Evolutionary conservation across 2,888 invertebrate genomes (phyloP).

Genomic region (Phragmatobia fuliginosa): DNA sequence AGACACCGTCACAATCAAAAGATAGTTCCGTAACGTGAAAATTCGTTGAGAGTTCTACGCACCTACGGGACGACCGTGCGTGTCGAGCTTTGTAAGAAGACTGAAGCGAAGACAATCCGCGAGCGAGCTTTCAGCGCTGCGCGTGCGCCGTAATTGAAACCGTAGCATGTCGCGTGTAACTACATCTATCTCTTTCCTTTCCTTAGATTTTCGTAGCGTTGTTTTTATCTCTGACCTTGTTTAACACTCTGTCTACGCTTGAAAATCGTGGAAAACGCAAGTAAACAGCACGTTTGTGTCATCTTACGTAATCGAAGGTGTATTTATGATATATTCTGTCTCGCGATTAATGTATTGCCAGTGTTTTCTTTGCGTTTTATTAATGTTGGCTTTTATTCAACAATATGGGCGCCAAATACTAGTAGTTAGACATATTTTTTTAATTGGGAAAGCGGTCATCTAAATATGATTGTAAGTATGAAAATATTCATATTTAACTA

Average conservation of each 20-base stretch:
- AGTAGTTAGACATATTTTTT: conserved; percentile 26
- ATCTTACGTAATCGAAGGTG: conserved; percentile 72
- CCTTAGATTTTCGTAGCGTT: conserved; percentile 16
- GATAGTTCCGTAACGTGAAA: conserved; percentile 53
- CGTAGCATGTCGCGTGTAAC: conserved; percentile 22
- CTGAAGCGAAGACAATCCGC: conserved; percentile 64
- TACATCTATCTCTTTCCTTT: conserved; percentile 61
- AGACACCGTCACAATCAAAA: conserved; percentile 60
- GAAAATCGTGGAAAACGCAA: conserved; percentile 77
- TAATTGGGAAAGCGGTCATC: conserved; percentile 39
- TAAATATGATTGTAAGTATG: conserved; percentile 16
- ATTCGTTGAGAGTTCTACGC: conserved; percentile 53
- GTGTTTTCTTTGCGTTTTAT: conserved; percentile 72
- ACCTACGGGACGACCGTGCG: conserved; percentile 58
- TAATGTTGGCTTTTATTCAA: conserved; percentile 74
- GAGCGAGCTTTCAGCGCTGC: conserved; percentile 79
- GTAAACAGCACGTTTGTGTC: conserved; percentile 54
- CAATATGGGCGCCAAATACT: conserved; percentile 43
- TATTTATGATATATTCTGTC: conserved; percentile 78
- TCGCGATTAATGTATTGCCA: conserved; percentile 75
- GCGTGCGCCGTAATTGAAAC: conserved; percentile 66
- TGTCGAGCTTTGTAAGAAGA: conserved; percentile 71
- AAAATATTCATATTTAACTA: too few species aligned
- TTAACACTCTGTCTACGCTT: conserved; percentile 57
- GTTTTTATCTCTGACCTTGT: conserved; percentile 54